phyloP scores from a whole-genome alignment of 2,797 vertebrate species.

The Rhabdophis nuchalis region DNA sequence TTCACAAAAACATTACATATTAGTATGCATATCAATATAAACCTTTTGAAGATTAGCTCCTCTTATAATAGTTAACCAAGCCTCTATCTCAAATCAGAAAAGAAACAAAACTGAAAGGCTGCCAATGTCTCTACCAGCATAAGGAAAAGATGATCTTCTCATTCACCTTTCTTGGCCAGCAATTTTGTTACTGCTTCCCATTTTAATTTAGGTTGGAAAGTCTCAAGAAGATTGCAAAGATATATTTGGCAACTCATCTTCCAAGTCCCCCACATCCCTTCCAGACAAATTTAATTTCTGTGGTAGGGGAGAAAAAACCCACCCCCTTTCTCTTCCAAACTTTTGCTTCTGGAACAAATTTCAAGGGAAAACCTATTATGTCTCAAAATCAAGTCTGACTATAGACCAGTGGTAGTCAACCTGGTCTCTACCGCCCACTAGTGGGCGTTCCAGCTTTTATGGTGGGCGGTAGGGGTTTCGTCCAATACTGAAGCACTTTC shows the following conservation, averaged over 20 bases:
- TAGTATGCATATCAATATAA: background rate
- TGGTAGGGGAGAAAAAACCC: background rate
- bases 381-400: background rate
- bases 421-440: no score
- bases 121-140: background rate
- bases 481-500: no score
- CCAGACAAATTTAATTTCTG: background rate
- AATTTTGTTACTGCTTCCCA: background rate
- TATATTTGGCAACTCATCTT: background rate
- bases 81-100: background rate
- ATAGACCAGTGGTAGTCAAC: no score
- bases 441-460: no score
- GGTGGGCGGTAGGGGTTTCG: no score
- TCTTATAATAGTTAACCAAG: background rate
- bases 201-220: slow-evolving; percentile 8
- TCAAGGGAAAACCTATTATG: rapidly evolving
- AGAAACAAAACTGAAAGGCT: background rate
- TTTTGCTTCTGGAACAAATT: slow-evolving; percentile 10
- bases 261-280: background rate
- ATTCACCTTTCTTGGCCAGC: background rate
- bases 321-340: background rate
- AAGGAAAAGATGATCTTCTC: background rate
- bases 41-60: background rate
- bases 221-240: background rate
- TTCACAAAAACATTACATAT: background rate